Base-by-base conservation (phyloP, 1,140 invertebrate genomes). In the Cydia splendana region DNA sequence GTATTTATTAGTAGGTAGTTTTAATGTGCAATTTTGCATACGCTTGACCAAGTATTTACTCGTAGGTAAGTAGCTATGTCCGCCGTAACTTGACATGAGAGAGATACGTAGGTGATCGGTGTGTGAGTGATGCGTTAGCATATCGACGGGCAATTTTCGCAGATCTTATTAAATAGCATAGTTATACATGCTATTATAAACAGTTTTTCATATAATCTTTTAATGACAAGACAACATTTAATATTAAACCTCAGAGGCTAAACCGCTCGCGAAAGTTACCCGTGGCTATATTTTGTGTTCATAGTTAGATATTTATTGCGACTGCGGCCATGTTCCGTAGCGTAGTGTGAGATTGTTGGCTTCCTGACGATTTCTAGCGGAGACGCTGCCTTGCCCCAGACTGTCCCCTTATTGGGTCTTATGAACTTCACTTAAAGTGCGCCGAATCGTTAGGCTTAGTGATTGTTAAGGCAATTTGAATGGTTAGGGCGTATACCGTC, bases 301-400 rank as follows among this genome's bases (percentile, higher is more conserved):
- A 62, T 62, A 62, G 13, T 13, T 48, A 48, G 18, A 24, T 62
- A 24, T 62, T 62, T 62, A 62, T 24, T 62, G 15, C 20, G 57
- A n/a, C 57, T 24, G 20, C 57, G 20, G 20, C 20, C 57, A 7
- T 18, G 57, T 9, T 62, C 57, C 83, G 80, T 86, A 82, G 76
- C 38, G 74, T 78, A 81, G 81, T 77, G 65, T 83, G 82, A 83
- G 85, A 78, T 84, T 81, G 83, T 82, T 85, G 84, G 86, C 82
- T 87, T 88, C 87, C 83, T 83, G 82, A 82, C 65, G 62, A 78
- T 51, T 80, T 75, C 77, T 83, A 82, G 80, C 77, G 79, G 80
- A 78, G 82, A 81, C 82, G 79, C 78, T 86, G 87, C 85, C 88
- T 88, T 88, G 84, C 82, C 85, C 75, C 83, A 87, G 84, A 86